A percentile compares a stretch with the other conserved stretches of the same genome.
These are phyloP conservation scores for Tyria jacobaeae DNA, from an alignment of 2,888 invertebrate species.

Conservation along the genomic window DNA sequence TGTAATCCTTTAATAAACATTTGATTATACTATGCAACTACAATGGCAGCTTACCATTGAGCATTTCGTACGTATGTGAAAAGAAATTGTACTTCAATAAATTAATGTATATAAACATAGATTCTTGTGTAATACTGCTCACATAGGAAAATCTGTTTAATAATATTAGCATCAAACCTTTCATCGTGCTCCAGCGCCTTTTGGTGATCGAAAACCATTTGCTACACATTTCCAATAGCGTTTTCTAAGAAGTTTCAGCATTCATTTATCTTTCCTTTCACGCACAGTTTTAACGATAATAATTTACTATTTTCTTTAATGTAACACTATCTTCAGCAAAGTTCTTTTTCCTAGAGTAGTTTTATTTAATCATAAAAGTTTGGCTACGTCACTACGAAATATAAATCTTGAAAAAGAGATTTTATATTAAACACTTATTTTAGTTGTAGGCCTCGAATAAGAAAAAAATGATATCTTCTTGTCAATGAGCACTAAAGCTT, in stretches of 20 bases:
- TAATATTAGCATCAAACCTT: background rate
- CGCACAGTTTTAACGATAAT: background rate
- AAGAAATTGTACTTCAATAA: too few species aligned
- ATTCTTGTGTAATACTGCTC: background rate
- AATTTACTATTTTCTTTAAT: background rate
- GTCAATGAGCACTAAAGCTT: too few species aligned
- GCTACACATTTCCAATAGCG: conserved; percentile 1
- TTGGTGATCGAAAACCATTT: background rate
- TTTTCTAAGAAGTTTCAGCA: background rate
- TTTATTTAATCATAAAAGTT: too few species aligned
- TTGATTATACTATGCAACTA: too few species aligned
- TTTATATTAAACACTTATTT: too few species aligned
- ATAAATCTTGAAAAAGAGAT: too few species aligned
- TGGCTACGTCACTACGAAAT: background rate
- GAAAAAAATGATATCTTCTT: too few species aligned
- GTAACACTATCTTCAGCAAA: background rate
- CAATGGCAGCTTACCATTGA: background rate
- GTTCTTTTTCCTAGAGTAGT: background rate
- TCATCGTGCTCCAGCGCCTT: background rate
- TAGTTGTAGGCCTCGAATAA: too few species aligned
- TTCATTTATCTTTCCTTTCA: background rate
- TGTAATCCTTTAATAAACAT: too few species aligned
- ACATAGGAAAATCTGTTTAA: background rate
- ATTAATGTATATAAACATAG: too few species aligned
- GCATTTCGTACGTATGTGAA: background rate